phyloP scores from a whole-genome alignment of 1,140 invertebrate genomes.

The Probaryconus sp. region DNA sequence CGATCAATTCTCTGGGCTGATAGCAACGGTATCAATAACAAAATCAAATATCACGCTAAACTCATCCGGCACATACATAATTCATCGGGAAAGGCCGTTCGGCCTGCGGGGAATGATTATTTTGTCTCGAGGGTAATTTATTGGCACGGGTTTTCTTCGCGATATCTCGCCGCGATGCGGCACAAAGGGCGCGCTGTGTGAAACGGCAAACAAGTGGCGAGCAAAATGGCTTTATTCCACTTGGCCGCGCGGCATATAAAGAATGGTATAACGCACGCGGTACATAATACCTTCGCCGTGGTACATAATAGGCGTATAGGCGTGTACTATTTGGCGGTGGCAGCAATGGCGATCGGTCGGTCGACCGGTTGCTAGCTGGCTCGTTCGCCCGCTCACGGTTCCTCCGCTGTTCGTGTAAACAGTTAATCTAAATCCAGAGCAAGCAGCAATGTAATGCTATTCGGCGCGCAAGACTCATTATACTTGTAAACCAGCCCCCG shows the following conservation, averaged over 20 bases:
- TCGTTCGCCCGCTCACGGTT: conserved; percentile 39
- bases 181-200: conserved; percentile 48
- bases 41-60: conserved; percentile 31
- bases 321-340: conserved; percentile 63
- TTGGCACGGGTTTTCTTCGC: conserved; percentile 32
- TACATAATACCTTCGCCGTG: conserved; percentile 42
- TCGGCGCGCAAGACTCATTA: conserved; percentile 79
- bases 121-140: conserved; percentile 45
- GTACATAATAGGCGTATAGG: conserved; percentile 56
- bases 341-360: conserved; percentile 68
- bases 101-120: conserved; percentile 29
- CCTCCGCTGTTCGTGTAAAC: conserved; percentile 75
- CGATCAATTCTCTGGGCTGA: no score
- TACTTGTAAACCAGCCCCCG: conserved; percentile 78
- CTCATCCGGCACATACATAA: conserved; percentile 35
- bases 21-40: conserved; percentile 8
- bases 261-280: conserved; percentile 49
- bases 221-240: conserved; percentile 59
- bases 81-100: conserved; percentile 17
- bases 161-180: conserved; percentile 24
- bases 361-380: conserved; percentile 17
- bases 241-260: conserved; percentile 44
- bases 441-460: conserved; percentile 78
- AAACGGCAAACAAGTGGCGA: conserved; percentile 53
- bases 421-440: conserved; percentile 79